A percentile compares a stretch with the other conserved stretches of the same genome.
Conservation (phyloP, 1,140 invertebrate species). For the Heliothis subflexa region DNA sequence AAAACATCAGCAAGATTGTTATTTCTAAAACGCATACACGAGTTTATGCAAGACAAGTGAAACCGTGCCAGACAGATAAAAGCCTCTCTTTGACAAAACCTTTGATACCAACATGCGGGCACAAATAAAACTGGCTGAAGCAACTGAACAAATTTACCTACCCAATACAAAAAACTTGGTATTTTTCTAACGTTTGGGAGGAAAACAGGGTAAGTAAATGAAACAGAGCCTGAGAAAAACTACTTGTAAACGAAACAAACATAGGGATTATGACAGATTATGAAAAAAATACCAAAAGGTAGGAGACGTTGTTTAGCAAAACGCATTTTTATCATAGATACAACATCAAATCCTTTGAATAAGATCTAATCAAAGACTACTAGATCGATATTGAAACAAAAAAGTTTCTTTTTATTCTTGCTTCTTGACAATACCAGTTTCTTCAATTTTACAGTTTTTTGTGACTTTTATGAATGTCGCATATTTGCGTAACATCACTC, state of each 20-base stretch:
- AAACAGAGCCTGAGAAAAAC: not conserved
- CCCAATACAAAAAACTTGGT: slow-evolving; percentile 14
- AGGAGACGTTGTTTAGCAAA: too few relatives aligned
- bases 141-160: not conserved
- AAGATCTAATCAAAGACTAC: too few relatives aligned
- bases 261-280: too few relatives aligned
- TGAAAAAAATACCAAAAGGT: too few relatives aligned
- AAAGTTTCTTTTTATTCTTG: too few relatives aligned
- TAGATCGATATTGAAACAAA: too few relatives aligned
- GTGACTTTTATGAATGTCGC: too few relatives aligned
- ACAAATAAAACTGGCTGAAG: slow-evolving; percentile 7
- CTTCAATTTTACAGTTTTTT: too few relatives aligned
- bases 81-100: slow-evolving; percentile 17
- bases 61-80: not conserved
- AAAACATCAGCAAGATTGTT: not conserved
- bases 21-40: not conserved
- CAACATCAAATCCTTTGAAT: too few relatives aligned
- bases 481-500: not conserved
- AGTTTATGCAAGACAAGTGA: not conserved
- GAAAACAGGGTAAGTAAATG: slow-evolving; percentile 3
- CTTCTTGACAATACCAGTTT: too few relatives aligned
- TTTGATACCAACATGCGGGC: slow-evolving; percentile 12
- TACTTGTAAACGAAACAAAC: not conserved
- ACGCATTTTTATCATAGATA: too few relatives aligned
- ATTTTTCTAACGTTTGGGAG: not conserved